These are phyloP conservation scores for Molossus molossus DNA, from an alignment of 2,797 vertebrate genomes.

Conservation along the genomic window DNA sequence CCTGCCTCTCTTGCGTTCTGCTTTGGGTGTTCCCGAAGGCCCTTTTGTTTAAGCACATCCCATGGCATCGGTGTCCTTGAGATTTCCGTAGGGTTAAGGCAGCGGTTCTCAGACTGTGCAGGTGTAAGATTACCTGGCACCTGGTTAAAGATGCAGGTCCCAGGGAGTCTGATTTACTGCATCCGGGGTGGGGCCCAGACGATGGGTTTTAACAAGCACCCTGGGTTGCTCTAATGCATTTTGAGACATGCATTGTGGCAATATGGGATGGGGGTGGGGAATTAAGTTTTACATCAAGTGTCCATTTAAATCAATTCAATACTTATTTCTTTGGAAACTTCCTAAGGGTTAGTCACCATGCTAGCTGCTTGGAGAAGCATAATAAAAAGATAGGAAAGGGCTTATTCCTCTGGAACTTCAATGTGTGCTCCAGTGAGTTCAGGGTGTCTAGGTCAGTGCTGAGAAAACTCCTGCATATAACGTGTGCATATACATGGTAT, in stretches of 20 bases:
- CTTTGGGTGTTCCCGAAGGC: not conserved
- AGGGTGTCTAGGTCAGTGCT: not conserved
- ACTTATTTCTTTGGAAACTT: not conserved
- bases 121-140: not conserved
- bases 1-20: not conserved
- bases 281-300: not conserved
- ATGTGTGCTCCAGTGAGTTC: not conserved
- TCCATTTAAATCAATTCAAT: not conserved
- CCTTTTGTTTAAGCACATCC: not conserved
- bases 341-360: not conserved
- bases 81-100: not conserved
- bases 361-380: not conserved
- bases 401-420: not conserved
- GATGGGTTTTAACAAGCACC: not conserved
- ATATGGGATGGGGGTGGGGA: not conserved
- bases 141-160: not conserved
- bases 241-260: not conserved
- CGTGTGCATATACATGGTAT: rapidly evolving
- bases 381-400: not conserved
- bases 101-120: not conserved
- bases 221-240: not conserved
- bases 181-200: not conserved
- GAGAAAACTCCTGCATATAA: not conserved
- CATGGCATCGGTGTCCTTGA: not conserved
- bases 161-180: not conserved